These are phyloP conservation scores for Trachythela sp. DNA, from an alignment of 64 coral and sea anemone genomes.

Conservation along the genomic window DNA sequence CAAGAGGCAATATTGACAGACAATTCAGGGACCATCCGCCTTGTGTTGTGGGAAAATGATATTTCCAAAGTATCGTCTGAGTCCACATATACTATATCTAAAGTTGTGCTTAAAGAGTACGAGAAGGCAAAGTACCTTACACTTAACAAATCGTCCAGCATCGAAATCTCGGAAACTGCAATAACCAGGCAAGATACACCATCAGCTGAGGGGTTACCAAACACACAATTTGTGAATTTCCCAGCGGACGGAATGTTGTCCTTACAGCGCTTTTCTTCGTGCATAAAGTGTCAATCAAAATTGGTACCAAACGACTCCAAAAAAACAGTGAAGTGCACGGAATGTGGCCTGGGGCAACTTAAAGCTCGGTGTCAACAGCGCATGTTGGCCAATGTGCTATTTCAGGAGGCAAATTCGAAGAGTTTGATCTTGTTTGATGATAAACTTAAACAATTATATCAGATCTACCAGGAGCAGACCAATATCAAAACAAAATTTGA, in stretches of 20 bases:
- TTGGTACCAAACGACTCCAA: constrained; percentile 30
- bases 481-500: constrained; percentile 12
- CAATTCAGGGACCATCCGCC: constrained; percentile 32
- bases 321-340: constrained; percentile 53
- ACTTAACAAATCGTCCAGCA: not conserved
- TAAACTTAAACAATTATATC: constrained; percentile 41
- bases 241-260: constrained; percentile 59
- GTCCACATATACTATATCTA: constrained; percentile 42
- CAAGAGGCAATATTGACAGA: constrained; percentile 57
- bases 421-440: constrained; percentile 48
- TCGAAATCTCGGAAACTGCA: constrained; percentile 37
- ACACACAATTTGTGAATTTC: constrained; percentile 42
- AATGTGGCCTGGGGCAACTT: constrained; percentile 57
- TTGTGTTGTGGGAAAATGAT: constrained; percentile 58
- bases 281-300: constrained; percentile 67
- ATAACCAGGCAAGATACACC: constrained; percentile 43
- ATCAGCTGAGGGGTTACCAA: constrained; percentile 19
- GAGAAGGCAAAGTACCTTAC: constrained; percentile 28
- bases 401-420: constrained; percentile 29
- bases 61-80: constrained; percentile 49
- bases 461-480: constrained; percentile 47
- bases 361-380: constrained; percentile 41
- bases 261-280: constrained; percentile 37
- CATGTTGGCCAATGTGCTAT: constrained; percentile 55
- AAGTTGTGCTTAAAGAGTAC: constrained; percentile 50